Percentiles rank a stretch among this genome's conserved stretches.
phyloP scores from a whole-genome alignment of 2,888 invertebrate species.

The Vanessa cardui region DNA sequence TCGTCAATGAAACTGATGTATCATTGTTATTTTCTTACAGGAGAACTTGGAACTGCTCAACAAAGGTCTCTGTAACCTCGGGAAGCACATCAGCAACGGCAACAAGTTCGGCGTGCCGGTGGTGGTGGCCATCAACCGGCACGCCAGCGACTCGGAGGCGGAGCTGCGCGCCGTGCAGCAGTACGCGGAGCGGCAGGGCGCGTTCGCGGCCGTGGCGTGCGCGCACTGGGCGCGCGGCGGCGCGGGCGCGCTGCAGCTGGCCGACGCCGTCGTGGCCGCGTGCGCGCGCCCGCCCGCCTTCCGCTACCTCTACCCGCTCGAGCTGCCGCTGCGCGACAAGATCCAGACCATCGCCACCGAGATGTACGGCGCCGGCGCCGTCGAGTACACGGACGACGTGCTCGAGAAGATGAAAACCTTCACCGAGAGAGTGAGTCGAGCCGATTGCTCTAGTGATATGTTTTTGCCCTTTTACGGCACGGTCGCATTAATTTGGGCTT shows the following conservation, averaged over 20 bases:
- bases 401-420: conserved; percentile 86
- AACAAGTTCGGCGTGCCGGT: conserved; percentile 95
- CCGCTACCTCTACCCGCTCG: conserved; percentile 87
- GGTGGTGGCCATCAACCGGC: conserved; percentile 95
- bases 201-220: conserved; percentile 93
- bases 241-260: conserved; percentile 91
- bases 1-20: too few species aligned
- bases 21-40: conserved; percentile 61
- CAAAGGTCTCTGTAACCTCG: conserved; percentile 94
- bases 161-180: conserved; percentile 91
- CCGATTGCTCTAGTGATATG: too few species aligned
- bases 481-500: too few species aligned
- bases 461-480: too few species aligned
- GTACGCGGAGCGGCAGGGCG: conserved; percentile 90
- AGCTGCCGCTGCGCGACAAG: conserved; percentile 91
- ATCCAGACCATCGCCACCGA: conserved; percentile 93
- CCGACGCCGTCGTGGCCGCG: conserved; percentile 92
- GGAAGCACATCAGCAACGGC: conserved; percentile 97
- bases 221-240: conserved; percentile 96
- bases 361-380: conserved; percentile 97
- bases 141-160: conserved; percentile 90
- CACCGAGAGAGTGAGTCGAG: conserved; percentile 85
- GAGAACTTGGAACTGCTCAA: conserved; percentile 93
- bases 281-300: conserved; percentile 85
- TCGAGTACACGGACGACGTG: conserved; percentile 90